A percentile compares a stretch with the other conserved stretches of the same genome.
Evolutionary conservation across 2,113 vertebrate genomes (phyloP).

Genomic region (Pelecanoides urinatrix): DNA sequence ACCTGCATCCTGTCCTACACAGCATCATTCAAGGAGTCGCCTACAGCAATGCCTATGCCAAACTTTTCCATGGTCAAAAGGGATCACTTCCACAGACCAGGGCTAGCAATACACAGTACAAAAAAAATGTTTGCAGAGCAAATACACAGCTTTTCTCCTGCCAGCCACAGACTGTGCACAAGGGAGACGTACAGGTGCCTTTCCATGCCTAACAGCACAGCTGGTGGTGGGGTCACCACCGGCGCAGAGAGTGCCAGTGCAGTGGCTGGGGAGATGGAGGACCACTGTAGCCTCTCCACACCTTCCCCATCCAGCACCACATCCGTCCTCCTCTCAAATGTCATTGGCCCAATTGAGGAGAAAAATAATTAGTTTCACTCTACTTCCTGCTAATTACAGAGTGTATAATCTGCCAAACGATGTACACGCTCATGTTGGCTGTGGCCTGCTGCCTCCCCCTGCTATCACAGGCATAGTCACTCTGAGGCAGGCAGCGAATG

Average conservation of each 20-base stretch:
- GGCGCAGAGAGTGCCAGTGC: accelerated
- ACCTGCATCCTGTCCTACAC: neutral
- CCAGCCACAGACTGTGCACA: neutral
- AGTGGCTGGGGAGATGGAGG: neutral
- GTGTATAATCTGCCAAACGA: slow-evolving; percentile 68
- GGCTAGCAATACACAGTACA: neutral
- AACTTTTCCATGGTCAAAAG: neutral
- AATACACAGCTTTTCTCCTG: neutral
- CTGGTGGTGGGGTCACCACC: accelerated
- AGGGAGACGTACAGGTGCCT: neutral
- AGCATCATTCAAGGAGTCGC: neutral
- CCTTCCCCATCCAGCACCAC: neutral
- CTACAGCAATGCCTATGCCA: neutral
- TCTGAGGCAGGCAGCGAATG: slow-evolving; percentile 73
- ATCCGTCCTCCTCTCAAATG: slow-evolving; percentile 38
- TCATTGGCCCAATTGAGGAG: slow-evolving; percentile 59
- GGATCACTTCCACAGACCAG: neutral
- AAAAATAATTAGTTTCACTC: slow-evolving; percentile 73
- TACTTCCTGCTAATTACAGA: slow-evolving; percentile 70
- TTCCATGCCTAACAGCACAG: neutral
- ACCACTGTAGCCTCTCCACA: accelerated
- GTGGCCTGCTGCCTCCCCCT: slow-evolving; percentile 62
- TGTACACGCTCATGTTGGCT: slow-evolving; percentile 49
- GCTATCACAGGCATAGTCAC: slow-evolving; percentile 24
- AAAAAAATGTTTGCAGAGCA: neutral